A percentile compares a stretch with the other conserved stretches of the same genome.
Conservation (phyloP, 2,888 invertebrate genomes). For the Perizoma flavofasciatum region DNA sequence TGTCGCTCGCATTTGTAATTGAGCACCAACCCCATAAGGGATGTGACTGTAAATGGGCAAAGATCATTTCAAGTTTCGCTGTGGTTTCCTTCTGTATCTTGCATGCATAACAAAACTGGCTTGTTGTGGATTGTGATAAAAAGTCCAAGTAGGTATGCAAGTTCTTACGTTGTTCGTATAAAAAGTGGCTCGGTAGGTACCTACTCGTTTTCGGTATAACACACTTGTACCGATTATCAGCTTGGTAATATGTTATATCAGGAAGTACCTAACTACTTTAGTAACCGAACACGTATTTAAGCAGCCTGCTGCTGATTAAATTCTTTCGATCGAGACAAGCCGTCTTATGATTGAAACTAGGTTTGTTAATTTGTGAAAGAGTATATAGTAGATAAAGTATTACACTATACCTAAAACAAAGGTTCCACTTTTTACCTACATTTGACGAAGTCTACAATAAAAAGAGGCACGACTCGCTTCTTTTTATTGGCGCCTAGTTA, state of each 20-base stretch:
- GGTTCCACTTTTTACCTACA: too few species aligned
- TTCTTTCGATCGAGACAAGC: too few species aligned
- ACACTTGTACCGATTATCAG: conserved; percentile 6
- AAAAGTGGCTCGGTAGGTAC: conserved; percentile 6
- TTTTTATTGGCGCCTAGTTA: too few species aligned
- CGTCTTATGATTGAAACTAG: too few species aligned
- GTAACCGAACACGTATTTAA: too few species aligned
- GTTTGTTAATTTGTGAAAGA: too few species aligned
- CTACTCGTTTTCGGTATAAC: conserved; percentile 12
- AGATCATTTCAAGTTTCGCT: conserved; percentile 30
- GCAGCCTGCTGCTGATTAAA: too few species aligned
- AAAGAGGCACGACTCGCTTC: too few species aligned
- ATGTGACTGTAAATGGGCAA: conserved; percentile 39
- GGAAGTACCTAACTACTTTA: conserved; percentile 5
- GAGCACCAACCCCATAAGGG: conserved; percentile 39
- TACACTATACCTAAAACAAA: too few species aligned
- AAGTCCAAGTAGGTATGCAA: conserved; percentile 1
- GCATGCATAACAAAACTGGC: conserved; percentile 21
- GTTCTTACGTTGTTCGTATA: conserved; percentile 8
- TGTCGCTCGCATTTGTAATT: conserved; percentile 41
- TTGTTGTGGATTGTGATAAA: conserved; percentile 9
- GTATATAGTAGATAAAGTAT: too few species aligned
- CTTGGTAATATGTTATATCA: conserved; percentile 16
- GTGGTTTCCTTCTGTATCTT: conserved; percentile 18
- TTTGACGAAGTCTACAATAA: too few species aligned